Evolutionary conservation across 2,113 vertebrate genomes (phyloP).

Genomic region (Balaenoptera acutorostrata): DNA sequence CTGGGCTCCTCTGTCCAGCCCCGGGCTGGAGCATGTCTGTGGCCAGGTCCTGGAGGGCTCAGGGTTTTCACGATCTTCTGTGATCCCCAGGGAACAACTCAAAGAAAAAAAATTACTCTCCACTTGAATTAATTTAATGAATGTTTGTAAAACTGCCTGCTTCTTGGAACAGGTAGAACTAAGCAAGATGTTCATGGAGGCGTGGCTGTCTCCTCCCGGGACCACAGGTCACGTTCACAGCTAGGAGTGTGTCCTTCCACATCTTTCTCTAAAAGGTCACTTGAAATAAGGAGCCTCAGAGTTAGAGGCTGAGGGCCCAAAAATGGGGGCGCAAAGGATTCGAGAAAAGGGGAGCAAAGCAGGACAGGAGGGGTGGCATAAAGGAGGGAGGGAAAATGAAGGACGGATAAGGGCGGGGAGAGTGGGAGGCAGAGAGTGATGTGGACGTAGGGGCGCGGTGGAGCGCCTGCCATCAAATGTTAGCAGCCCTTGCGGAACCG

Average conservation of each 20-base stretch:
- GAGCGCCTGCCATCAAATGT: not conserved
- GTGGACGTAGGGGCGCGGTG: fast-evolving
- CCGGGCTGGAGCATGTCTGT: not conserved
- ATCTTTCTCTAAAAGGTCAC: not conserved
- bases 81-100: not conserved
- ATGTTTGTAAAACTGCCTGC: not conserved
- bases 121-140: not conserved
- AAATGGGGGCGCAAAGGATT: not conserved
- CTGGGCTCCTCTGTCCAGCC: not conserved
- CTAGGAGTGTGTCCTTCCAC: not conserved
- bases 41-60: not conserved
- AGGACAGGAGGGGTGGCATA: not conserved
- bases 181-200: not conserved
- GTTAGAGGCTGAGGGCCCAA: not conserved
- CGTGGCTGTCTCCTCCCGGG: not conserved
- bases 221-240: not conserved
- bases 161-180: not conserved
- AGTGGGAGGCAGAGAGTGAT: not conserved
- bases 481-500: fast-evolving
- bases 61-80: not conserved
- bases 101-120: not conserved
- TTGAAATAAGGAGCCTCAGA: not conserved
- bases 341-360: not conserved
- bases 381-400: not conserved
- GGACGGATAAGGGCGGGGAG: too few species aligned